Evolutionary conservation across 1,140 invertebrate species (phyloP), one percentile per base, ranked within the genome.

Genomic region (Diuraphis noxia): DNA sequence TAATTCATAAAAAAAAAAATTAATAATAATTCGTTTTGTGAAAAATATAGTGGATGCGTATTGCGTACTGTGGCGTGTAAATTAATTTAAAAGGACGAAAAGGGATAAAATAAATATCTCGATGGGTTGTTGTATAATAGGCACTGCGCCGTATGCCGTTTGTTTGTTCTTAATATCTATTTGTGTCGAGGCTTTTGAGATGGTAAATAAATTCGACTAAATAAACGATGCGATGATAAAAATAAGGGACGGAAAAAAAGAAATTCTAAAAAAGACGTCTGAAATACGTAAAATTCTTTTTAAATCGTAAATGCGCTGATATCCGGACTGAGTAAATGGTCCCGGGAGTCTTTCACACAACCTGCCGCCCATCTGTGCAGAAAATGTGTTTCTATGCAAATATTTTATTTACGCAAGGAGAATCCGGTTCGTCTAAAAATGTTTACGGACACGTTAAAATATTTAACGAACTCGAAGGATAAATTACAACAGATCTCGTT

Each of bases 271-370:
- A 19, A 25, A 82, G 40, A 41, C 40, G 81, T 82, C 41, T 41
- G 81, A 41, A 82, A 82, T 82, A 41, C 81, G 81, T 41, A 41
- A 41, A 82, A 82, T 82, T 82, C 40, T 82, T 82, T 82, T 41
- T 82, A 41, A 82, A 82, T 82, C 81, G 81, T n/a, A n/a, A 82
- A 41, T 81, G 79, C 79, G 9, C 23, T 38, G 79, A 81, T 81
- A 81, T 81, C 38, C 34, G 34, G 34, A 79, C 77, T 79, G 36
- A 36, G 36, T 79, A 79, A 79, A 79, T 8, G 36, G 79, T 81
- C 79, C 19, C 79, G 9, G 36, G 79, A 81, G 79, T 38, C 79
- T 4, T n/a, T n/a, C n/a, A 13, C 30, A 72, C 13, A n/a, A n/a
- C n/a, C n/a, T 72, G 17, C 56, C 34, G 36, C 23, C 23, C 21